These are phyloP conservation scores for Adrianichthys oophorus DNA, from an alignment of 2,797 vertebrate genomes.

Conservation along the genomic window DNA sequence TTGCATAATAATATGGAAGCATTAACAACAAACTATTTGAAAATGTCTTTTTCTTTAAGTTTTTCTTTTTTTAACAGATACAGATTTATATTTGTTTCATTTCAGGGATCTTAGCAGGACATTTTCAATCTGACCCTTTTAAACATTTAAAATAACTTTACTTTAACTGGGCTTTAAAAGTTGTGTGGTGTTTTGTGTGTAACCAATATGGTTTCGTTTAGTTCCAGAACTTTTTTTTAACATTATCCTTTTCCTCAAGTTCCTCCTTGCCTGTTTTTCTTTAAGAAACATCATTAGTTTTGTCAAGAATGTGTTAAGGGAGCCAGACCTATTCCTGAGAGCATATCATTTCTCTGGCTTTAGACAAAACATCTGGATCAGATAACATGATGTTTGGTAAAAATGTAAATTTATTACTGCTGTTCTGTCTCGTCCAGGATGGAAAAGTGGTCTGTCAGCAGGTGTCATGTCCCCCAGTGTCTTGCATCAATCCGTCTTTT, in stretches of 20 bases:
- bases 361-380: conserved; percentile 47
- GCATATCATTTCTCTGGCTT: conserved; percentile 31
- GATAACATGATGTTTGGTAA: conserved; percentile 19
- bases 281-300: conserved; percentile 47
- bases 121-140: no score
- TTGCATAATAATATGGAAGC: no score
- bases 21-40: no score
- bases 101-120: no score
- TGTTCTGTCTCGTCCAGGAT: conserved; percentile 68
- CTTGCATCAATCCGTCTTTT: conserved; percentile 86
- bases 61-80: no score
- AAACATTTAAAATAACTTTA: conserved; percentile 12
- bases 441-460: conserved; percentile 91
- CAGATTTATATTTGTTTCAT: no score
- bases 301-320: conserved; percentile 38
- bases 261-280: conserved; percentile 46
- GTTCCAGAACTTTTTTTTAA: conserved; percentile 11
- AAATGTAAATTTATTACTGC: conserved; percentile 17
- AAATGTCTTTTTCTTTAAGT: no score
- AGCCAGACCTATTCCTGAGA: conserved; percentile 38
- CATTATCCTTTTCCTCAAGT: conserved; percentile 24
- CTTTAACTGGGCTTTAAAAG: conserved; percentile 11
- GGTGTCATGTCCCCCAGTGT: conserved; percentile 87
- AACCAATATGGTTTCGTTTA: conserved; percentile 38
- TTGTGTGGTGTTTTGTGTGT: conserved; percentile 5